Conservation (phyloP, 2,113 vertebrate genomes). For the Salvelinus alpinus region DNA sequence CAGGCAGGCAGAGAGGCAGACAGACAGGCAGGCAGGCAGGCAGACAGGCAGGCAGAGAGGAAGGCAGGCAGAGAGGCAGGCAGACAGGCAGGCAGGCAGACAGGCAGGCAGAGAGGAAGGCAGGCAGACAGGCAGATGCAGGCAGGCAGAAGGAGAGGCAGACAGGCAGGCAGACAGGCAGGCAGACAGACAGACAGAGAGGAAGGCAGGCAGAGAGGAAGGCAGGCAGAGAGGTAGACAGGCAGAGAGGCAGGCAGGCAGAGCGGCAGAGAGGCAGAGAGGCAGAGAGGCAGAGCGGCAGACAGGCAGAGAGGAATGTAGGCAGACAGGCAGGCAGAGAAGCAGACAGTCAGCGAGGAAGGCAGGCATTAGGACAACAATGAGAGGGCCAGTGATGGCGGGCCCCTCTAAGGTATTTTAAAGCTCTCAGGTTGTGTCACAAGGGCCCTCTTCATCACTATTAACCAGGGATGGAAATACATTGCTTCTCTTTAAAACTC, state of each 20-base stretch:
- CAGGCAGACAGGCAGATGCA: not conserved
- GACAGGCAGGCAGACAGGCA: constrained; percentile 9
- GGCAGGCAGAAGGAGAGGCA: constrained; percentile 25
- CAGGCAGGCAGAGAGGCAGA: constrained; percentile 1
- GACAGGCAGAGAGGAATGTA: not conserved
- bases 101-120: not conserved
- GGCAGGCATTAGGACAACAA: constrained; percentile 59
- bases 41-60: constrained; percentile 31
- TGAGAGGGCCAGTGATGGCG: constrained; percentile 51
- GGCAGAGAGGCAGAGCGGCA: constrained; percentile 37
- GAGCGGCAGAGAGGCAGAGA: not conserved
- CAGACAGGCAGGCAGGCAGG: constrained; percentile 16
- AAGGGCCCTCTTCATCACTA: constrained; percentile 67
- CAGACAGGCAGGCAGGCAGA: not conserved
- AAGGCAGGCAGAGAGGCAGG: not conserved
- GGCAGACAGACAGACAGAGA: not conserved
- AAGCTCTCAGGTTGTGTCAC: constrained; percentile 67
- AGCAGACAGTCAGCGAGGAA: constrained; percentile 2
- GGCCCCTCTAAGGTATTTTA: constrained; percentile 61
- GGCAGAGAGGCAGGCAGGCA: not conserved
- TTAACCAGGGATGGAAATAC: constrained; percentile 66
- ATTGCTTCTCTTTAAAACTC: constrained; percentile 70
- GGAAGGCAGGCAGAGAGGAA: constrained; percentile 32
- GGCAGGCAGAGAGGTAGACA: not conserved
- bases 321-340: not conserved